These are phyloP conservation scores for Drosophila neocordata DNA, from an alignment of 1,140 invertebrate species.

Conservation along the genomic window DNA sequence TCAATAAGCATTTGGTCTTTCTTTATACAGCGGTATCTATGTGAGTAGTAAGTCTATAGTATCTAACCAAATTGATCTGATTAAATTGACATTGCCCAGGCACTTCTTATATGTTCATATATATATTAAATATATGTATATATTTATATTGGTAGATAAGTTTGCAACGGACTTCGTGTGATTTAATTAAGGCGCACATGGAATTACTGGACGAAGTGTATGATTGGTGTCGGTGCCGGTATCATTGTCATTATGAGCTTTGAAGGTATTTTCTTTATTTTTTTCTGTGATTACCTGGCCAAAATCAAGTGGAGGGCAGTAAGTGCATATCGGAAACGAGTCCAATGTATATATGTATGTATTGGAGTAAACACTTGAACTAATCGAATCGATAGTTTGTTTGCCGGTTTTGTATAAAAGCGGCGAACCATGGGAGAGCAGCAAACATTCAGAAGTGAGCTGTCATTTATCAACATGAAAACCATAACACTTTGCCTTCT, in stretches of 20 bases:
- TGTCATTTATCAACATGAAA: slow-evolving; percentile 46
- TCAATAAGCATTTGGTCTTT: neutral
- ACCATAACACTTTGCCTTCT: slow-evolving; percentile 48
- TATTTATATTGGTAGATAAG: slow-evolving; percentile 22
- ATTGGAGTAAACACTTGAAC: neutral
- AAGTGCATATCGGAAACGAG: neutral
- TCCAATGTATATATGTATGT: neutral
- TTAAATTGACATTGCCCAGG: neutral
- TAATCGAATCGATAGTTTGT: neutral
- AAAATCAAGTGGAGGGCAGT: neutral
- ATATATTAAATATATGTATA: slow-evolving; percentile 9
- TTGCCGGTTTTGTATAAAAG: slow-evolving; percentile 45
- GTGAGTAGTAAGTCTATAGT: neutral
- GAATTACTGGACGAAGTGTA: neutral
- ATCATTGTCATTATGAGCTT: neutral
- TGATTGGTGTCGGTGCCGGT: neutral
- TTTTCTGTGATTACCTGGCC: neutral
- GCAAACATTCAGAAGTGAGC: slow-evolving; percentile 35
- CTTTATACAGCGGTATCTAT: neutral
- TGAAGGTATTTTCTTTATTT: neutral
- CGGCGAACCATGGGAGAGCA: neutral
- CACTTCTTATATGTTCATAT: neutral
- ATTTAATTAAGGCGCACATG: slow-evolving; percentile 36
- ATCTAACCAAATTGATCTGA: neutral
- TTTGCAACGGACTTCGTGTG: slow-evolving; percentile 32